These are phyloP conservation scores for Sphyrna mokarran DNA, from an alignment of 2,113 vertebrate species.

Conservation along the genomic window DNA sequence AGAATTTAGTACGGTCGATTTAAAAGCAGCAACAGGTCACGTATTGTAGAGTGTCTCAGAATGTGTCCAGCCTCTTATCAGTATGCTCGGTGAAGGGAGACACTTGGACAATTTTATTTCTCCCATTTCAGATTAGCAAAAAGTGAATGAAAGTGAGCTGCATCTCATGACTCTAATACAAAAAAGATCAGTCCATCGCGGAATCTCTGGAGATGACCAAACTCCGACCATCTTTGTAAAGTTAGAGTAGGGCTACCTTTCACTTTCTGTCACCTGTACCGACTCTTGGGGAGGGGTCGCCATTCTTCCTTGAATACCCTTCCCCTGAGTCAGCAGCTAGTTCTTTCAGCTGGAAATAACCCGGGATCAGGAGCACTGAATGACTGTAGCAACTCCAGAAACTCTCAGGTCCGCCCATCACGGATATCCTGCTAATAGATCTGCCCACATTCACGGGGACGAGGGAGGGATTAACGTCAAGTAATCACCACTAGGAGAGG, in stretches of 20 bases:
- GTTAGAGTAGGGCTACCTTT: neutral
- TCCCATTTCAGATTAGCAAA: neutral
- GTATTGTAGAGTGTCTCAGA: neutral
- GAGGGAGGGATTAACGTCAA: neutral
- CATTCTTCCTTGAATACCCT: neutral
- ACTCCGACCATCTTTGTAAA: neutral
- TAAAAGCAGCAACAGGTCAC: neutral
- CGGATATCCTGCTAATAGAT: slow-evolving; percentile 14
- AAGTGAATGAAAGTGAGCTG: neutral
- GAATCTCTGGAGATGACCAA: neutral
- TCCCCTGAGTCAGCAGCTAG: neutral
- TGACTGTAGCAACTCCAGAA: neutral
- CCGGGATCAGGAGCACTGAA: neutral
- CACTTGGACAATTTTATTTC: neutral
- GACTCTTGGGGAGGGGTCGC: neutral
- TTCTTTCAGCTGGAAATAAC: neutral
- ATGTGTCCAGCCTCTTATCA: neutral
- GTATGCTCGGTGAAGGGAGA: neutral
- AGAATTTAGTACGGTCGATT: neutral
- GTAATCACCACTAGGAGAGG: too few species aligned
- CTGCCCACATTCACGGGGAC: neutral
- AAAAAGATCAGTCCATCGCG: neutral
- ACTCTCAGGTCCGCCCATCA: neutral
- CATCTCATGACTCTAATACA: neutral
- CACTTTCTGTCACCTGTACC: neutral